Evolutionary conservation across 1,140 invertebrate genomes (phyloP), one percentile per base, ranked within the genome.

Genomic region (Dinoponera quadriceps): DNA sequence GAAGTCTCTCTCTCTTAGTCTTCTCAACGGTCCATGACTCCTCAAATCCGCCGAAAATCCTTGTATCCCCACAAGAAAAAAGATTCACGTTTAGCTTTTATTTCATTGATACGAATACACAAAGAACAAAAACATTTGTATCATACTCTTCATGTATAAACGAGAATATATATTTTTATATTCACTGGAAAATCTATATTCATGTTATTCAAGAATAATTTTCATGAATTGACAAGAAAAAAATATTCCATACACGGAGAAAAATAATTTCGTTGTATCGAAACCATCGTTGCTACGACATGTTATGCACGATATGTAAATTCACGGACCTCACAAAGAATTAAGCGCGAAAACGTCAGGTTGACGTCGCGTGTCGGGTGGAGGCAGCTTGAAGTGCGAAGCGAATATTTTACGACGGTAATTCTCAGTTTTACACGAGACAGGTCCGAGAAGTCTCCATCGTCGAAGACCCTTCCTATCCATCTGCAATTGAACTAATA

Each of bases 301-400:
- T 22, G 22, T 25, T 73, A n/a, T 20, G 20, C 16, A 29, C 22
- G n/a, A 44, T 1, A 14, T 16, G 44, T 65, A 62, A 75, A 75
- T 60, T 74, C 59, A 44, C 13, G 44, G 27, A 29, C 48, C 22
- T 74, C 60, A 74, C 59, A 74, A 48, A 62, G 18, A 25, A 74
- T 62, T 59, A 74, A 60, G 57, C 14, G 22, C n/a, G 72, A 62
- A 18, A 75, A 29, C 3, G 13, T 62, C 38, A 13, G 29, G 25
- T 29, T 74, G 57, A 74, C 44, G 18, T 75, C 62, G 9, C 27
- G 2, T 14, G 25, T 62, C 59, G 62, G 49, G 44, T 14, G n/a
- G 13, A 29, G 54, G 33, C 38, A 75, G 14, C 44, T 62, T 29
- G 48, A n/a, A 62, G n/a, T 29, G 59, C n/a, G 22, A 48, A 3